These are phyloP conservation scores for Nemurella pictetii DNA, from an alignment of 2,888 invertebrate species.

Conservation along the genomic window DNA sequence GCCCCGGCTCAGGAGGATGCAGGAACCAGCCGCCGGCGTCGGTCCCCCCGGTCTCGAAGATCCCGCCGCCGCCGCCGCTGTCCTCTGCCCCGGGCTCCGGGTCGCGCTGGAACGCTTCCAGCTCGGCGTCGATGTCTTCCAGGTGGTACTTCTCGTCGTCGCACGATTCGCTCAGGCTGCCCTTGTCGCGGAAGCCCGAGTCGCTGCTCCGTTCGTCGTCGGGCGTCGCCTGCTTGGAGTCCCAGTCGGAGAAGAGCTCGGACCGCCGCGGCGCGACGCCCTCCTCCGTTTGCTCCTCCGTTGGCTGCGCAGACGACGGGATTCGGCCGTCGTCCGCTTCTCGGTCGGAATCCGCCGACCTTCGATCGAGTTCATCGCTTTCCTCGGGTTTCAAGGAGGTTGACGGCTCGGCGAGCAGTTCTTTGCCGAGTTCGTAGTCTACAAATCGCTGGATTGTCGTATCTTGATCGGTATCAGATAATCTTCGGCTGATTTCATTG, in stretches of 20 bases:
- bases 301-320: too few relatives aligned
- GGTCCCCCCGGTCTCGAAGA: background rate
- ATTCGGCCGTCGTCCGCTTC: too few relatives aligned
- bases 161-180: conserved; percentile 49
- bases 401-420: background rate
- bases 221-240: conserved; percentile 54
- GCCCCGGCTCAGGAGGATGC: conserved; percentile 42
- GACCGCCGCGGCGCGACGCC: background rate
- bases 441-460: background rate
- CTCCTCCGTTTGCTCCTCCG: too few relatives aligned
- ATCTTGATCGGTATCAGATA: background rate
- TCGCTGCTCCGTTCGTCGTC: conserved; percentile 57
- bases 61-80: conserved; percentile 41
- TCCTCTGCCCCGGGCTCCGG: conserved; percentile 38
- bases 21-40: conserved; percentile 44
- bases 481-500: background rate
- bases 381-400: background rate
- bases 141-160: conserved; percentile 48
- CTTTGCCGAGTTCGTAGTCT: background rate
- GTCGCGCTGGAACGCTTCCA: conserved; percentile 46
- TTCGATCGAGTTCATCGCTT: background rate
- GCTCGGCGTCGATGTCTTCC: conserved; percentile 47
- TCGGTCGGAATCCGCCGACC: background rate
- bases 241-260: conserved; percentile 1
- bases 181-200: conserved; percentile 56